Conservation (phyloP, 2,888 invertebrate species). For the Nezara viridula region DNA sequence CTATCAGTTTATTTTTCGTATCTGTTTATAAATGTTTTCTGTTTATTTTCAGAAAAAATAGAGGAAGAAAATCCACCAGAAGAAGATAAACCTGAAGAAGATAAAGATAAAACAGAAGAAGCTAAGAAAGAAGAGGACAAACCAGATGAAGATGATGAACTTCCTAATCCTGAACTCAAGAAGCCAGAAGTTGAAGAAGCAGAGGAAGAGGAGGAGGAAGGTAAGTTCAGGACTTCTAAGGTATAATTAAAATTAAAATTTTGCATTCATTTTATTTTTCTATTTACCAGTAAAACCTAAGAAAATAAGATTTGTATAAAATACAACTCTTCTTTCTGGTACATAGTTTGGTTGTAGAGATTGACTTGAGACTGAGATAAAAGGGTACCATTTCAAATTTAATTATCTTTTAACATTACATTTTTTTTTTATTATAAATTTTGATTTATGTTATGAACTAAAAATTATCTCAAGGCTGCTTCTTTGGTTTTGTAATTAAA, state of each 20-base stretch:
- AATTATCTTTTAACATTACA: no score
- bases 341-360: not conserved
- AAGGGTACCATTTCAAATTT: no score
- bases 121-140: conserved; percentile 66
- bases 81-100: conserved; percentile 69
- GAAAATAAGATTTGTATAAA: not conserved
- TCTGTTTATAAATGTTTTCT: not conserved
- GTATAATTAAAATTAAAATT: not conserved
- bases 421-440: no score
- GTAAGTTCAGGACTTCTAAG: not conserved
- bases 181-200: conserved; percentile 70
- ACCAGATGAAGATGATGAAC: conserved; percentile 65
- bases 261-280: not conserved
- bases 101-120: conserved; percentile 68
- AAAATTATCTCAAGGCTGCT: no score
- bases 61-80: conserved; percentile 68
- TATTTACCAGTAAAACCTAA: not conserved
- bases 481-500: no score
- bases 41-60: conserved; percentile 48
- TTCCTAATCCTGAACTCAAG: conserved; percentile 64
- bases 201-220: conserved; percentile 63
- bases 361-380: no score
- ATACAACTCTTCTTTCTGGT: not conserved
- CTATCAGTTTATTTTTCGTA: not conserved
- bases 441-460: no score